Conservation (phyloP, 2,113 vertebrate genomes). For the Salvelinus alpinus region DNA sequence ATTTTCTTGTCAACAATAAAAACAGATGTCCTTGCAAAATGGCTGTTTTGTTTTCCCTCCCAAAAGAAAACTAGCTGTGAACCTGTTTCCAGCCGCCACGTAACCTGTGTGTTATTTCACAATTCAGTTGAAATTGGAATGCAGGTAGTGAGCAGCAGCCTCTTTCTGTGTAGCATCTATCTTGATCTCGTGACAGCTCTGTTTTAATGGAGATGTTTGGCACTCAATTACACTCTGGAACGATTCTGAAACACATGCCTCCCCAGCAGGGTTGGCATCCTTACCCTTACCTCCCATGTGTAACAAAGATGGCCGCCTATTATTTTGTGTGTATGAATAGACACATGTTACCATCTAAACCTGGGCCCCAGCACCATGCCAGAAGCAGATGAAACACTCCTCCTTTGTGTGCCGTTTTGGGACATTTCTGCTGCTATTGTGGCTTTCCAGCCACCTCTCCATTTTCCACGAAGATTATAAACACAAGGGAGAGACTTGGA, state of each 20-base stretch:
- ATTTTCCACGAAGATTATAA: constrained; percentile 32
- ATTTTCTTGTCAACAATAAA: constrained; percentile 26
- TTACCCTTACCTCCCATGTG: neutral
- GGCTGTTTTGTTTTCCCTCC: neutral
- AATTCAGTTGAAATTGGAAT: neutral
- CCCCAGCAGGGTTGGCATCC: neutral
- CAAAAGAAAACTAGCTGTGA: neutral
- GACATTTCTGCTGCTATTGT: constrained; percentile 14
- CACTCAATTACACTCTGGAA: neutral
- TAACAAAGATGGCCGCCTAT: neutral
- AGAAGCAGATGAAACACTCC: constrained; percentile 10
- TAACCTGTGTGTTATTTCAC: neutral
- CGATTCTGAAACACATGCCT: neutral
- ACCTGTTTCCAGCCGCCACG: neutral
- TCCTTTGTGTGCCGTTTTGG: constrained; percentile 15
- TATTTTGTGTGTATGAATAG: neutral
- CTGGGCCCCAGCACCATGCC: neutral
- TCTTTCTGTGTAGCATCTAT: too few species aligned
- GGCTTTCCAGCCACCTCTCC: constrained; percentile 16
- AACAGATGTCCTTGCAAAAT: neutral
- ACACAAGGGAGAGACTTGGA: constrained; percentile 13
- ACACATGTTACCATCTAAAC: neutral
- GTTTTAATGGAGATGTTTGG: neutral
- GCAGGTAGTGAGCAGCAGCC: too few species aligned
- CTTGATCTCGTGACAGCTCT: neutral